phyloP scores from a whole-genome alignment of 1,140 invertebrate species.

The Plectrocnemia conspersa region DNA sequence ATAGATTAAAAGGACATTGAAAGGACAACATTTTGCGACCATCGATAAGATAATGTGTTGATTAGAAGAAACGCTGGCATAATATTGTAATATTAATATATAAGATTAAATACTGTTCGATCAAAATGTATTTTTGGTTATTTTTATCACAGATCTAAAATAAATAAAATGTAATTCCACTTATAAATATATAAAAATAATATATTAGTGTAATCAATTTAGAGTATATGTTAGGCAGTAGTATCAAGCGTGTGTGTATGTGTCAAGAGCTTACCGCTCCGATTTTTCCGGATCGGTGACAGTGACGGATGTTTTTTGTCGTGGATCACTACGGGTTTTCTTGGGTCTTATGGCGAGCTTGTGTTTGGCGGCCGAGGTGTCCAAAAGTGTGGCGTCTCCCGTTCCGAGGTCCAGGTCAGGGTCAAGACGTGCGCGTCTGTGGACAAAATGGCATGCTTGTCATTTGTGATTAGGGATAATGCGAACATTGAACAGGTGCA shows the following conservation, averaged over 20 bases:
- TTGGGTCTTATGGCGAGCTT: conserved; percentile 68
- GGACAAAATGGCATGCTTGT: conserved; percentile 30
- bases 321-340: conserved; percentile 55
- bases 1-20: no score
- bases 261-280: conserved; percentile 32
- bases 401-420: conserved; percentile 56
- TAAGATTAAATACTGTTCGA: no score
- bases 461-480: neutral
- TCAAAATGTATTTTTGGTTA: no score
- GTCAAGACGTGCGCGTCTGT: conserved; percentile 56
- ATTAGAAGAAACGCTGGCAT: no score
- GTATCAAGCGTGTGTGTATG: no score
- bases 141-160: no score
- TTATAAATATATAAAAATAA: neutral
- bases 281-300: conserved; percentile 9
- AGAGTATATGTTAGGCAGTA: no score
- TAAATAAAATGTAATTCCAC: neutral
- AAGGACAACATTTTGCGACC: no score
- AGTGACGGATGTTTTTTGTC: conserved; percentile 27
- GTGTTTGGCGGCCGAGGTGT: conserved; percentile 68
- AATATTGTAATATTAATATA: no score
- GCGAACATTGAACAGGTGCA: neutral
- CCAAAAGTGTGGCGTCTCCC: conserved; percentile 57
- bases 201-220: neutral
- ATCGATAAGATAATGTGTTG: no score